A percentile compares a stretch with the other conserved stretches of the same genome.
phyloP scores from a whole-genome alignment of 1,140 invertebrate species.

The Drosophila tropicalis region DNA sequence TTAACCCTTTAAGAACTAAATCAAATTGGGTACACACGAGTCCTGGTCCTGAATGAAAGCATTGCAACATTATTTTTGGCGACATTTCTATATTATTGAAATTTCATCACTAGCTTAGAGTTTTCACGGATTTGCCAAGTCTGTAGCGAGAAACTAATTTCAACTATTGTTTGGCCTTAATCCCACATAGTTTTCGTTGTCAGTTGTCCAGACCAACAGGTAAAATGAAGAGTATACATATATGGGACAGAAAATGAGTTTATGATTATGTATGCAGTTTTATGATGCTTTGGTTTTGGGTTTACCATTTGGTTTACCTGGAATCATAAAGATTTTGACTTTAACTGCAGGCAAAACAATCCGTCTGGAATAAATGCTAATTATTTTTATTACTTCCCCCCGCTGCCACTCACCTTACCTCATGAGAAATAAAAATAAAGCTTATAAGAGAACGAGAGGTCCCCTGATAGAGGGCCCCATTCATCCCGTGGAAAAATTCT shows the following conservation, averaged over 20 bases:
- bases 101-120: too few species aligned
- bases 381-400: too few species aligned
- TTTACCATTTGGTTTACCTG: constrained; percentile 24
- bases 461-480: neutral
- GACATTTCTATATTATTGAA: too few species aligned
- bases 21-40: too few species aligned
- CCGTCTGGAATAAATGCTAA: too few species aligned
- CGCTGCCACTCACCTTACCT: too few species aligned
- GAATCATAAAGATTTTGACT: constrained; percentile 73
- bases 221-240: constrained; percentile 3
- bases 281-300: constrained; percentile 14
- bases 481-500: constrained; percentile 1
- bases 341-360: constrained; percentile 38
- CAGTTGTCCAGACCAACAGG: neutral
- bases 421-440: neutral
- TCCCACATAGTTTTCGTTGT: neutral
- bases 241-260: constrained; percentile 31
- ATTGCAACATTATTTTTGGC: too few species aligned
- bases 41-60: too few species aligned
- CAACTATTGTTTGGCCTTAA: neutral
- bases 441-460: neutral
- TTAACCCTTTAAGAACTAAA: too few species aligned
- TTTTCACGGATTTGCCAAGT: too few species aligned
- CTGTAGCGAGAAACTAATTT: neutral
- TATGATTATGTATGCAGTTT: constrained; percentile 61